These are phyloP conservation scores for Coccyzus lansbergi DNA, from an alignment of 2,797 vertebrate species.

Conservation along the genomic window DNA sequence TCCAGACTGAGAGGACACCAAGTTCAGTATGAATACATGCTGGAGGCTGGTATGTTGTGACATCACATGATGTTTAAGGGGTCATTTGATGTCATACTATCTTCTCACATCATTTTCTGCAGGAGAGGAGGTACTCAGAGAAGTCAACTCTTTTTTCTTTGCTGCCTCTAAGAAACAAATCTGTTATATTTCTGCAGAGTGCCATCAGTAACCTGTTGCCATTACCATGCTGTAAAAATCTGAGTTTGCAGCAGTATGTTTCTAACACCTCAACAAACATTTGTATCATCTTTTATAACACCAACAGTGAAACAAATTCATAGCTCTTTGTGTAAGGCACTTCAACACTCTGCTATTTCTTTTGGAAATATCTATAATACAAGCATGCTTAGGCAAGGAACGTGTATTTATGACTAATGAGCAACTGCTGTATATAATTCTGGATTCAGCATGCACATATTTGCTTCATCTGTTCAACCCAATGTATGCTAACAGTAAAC, in stretches of 20 bases:
- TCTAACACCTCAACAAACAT: not conserved
- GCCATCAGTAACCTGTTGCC: not conserved
- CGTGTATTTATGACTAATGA: conserved; percentile 36
- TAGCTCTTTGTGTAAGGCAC: not conserved
- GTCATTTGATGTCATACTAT: not conserved
- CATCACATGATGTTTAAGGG: not conserved
- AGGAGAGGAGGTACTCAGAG: not conserved
- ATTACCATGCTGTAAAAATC: not conserved
- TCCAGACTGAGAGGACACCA: not conserved
- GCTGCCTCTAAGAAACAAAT: not conserved
- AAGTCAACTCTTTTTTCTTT: not conserved
- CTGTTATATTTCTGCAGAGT: not conserved
- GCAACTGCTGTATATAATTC: conserved; percentile 36
- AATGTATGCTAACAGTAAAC: conserved; percentile 6
- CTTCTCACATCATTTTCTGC: not conserved
- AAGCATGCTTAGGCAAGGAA: conserved; percentile 23
- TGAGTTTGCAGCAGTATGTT: not conserved
- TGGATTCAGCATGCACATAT: conserved; percentile 25
- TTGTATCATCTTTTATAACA: not conserved
- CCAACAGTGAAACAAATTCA: not conserved
- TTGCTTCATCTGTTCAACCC: conserved; percentile 43
- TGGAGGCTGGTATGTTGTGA: not conserved
- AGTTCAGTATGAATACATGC: not conserved
- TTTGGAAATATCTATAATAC: conserved; percentile 21
- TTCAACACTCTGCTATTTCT: not conserved